phyloP scores from a whole-genome alignment of 1,140 invertebrate genomes.

The Drosophila kohkoa region DNA sequence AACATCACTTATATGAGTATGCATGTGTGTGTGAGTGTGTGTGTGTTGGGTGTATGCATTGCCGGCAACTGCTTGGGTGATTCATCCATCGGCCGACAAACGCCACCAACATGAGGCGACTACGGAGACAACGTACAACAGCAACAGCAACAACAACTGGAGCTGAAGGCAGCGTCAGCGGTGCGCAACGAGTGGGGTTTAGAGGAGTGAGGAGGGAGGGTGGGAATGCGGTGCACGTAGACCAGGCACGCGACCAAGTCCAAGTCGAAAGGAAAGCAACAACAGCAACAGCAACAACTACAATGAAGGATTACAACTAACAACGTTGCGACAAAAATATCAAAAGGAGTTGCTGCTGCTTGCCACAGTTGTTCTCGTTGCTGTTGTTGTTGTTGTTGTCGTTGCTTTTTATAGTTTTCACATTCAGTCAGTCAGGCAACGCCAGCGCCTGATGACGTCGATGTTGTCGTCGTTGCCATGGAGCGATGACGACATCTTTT shows the following conservation, averaged over 20 bases:
- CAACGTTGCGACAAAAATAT: conserved; percentile 50
- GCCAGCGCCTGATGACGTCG: conserved; percentile 62
- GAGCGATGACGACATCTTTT: conserved; percentile 78
- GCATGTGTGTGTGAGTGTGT: conserved; percentile 16
- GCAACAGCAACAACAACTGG: conserved; percentile 12
- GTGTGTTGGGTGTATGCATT: conserved; percentile 31
- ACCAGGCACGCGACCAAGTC: conserved; percentile 66
- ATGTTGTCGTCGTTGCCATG: conserved; percentile 66
- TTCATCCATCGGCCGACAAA: conserved; percentile 34
- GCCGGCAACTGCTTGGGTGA: conserved; percentile 47
- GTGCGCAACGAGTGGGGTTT: conserved; percentile 32
- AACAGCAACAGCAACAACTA: conserved; percentile 9
- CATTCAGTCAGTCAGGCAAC: conserved; percentile 51
- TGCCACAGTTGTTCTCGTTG: not conserved
- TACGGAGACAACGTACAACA: conserved; percentile 24
- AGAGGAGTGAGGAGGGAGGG: not conserved
- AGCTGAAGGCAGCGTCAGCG: conserved; percentile 39
- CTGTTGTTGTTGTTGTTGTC: not conserved
- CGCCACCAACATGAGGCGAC: conserved; percentile 23
- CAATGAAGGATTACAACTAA: conserved; percentile 45
- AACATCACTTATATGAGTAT: conserved; percentile 10
- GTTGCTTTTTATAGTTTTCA: conserved; percentile 54
- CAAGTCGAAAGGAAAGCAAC: conserved; percentile 48
- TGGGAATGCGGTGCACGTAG: conserved; percentile 21
- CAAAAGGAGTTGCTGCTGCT: conserved; percentile 41